A percentile compares a stretch with the other conserved stretches of the same genome.
phyloP scores from a whole-genome alignment of 2,797 vertebrate species.

The Melanotaenia trifasciata region DNA sequence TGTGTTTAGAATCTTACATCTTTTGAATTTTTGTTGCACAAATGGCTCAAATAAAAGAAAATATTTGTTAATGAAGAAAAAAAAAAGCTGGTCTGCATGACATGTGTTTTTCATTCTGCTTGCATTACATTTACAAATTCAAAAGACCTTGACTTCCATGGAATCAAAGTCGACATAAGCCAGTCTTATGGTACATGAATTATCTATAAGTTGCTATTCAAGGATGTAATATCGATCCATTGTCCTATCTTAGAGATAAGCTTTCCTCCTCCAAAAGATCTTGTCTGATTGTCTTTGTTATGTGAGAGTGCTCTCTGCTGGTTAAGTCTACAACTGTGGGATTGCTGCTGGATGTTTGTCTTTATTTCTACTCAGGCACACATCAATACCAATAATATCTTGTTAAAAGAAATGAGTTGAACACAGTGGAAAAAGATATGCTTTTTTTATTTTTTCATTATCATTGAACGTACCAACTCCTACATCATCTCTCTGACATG shows the following conservation, averaged over 20 bases:
- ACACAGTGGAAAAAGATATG: neutral
- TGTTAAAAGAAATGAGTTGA: neutral
- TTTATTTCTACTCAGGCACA: neutral
- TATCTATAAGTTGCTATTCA: slow-evolving; percentile 1
- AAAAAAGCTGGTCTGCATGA: neutral
- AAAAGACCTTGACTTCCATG: neutral
- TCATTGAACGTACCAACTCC: neutral
- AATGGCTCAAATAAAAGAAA: neutral
- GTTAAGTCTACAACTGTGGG: neutral
- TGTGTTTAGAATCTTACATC: neutral
- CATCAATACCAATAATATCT: neutral
- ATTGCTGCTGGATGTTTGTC: neutral
- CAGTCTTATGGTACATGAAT: neutral
- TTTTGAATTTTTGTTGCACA: neutral
- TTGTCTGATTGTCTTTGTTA: neutral
- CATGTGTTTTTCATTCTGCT: neutral
- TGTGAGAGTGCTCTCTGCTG: slow-evolving; percentile 63
- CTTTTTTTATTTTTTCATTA: no score
- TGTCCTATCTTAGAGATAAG: neutral
- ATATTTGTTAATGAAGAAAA: neutral
- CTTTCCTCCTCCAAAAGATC: neutral
- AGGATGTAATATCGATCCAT: neutral
- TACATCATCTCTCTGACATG: neutral
- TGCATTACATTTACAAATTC: slow-evolving; percentile 2
- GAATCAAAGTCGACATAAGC: neutral